phyloP scores from a whole-genome alignment of 2,888 invertebrate species.

The Volucella zonaria region DNA sequence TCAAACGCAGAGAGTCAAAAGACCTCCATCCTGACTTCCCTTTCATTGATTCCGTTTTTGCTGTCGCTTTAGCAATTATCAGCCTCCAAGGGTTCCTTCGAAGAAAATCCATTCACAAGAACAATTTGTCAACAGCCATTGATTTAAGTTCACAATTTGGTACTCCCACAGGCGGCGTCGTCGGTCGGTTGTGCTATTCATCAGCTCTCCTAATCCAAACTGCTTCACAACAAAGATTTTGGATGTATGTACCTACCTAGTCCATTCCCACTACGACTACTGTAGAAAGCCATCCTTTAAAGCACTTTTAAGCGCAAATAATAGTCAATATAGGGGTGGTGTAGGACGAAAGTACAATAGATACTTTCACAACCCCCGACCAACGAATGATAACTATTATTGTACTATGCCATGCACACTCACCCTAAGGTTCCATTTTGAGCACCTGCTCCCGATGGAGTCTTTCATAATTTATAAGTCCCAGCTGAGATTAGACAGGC shows the following conservation, averaged over 20 bases:
- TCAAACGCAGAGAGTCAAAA: constrained; percentile 12
- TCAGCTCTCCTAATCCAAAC: neutral
- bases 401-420: constrained; percentile 17
- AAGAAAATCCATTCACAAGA: constrained; percentile 16
- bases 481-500: constrained; percentile 56
- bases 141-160: constrained; percentile 31
- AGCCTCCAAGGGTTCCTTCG: neutral
- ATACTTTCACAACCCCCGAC: neutral
- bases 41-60: neutral
- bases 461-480: constrained; percentile 60
- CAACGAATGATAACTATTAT: constrained; percentile 56
- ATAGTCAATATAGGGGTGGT: constrained; percentile 16
- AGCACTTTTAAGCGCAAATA: constrained; percentile 27
- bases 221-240: constrained; percentile 24
- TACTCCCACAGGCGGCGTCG: neutral
- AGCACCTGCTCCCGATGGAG: constrained; percentile 61
- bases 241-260: constrained; percentile 12
- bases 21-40: constrained; percentile 14
- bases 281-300: constrained; percentile 1
- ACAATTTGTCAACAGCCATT: constrained; percentile 56
- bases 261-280: neutral
- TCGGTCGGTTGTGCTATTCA: neutral
- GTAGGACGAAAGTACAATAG: constrained; percentile 31
- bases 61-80: neutral
- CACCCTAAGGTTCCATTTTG: constrained; percentile 41